phyloP scores from a whole-genome alignment of 2,888 invertebrate species.

The Pseudoips prasinana region DNA sequence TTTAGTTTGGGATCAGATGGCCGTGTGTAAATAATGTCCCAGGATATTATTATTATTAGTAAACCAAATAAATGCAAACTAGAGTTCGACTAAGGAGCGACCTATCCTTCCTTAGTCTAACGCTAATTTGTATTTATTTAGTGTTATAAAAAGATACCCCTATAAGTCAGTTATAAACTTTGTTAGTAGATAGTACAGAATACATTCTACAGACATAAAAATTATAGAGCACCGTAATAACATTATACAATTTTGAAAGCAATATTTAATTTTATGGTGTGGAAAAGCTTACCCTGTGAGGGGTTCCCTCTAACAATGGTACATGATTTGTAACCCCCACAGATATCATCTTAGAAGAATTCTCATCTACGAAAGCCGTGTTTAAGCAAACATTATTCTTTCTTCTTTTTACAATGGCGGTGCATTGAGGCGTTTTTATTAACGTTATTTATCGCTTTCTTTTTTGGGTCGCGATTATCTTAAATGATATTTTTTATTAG shows the following conservation, averaged over 20 bases:
- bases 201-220: too few relatives aligned
- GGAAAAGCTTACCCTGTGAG: slow-evolving; percentile 55
- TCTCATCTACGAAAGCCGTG: slow-evolving; percentile 35
- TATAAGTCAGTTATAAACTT: too few relatives aligned
- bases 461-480: slow-evolving; percentile 31
- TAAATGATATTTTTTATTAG: slow-evolving; percentile 32
- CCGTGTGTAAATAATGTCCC: too few relatives aligned
- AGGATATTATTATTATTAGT: too few relatives aligned
- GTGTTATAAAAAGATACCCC: too few relatives aligned
- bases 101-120: too few relatives aligned
- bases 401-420: slow-evolving; percentile 29
- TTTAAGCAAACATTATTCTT: slow-evolving; percentile 44
- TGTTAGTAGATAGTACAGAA: too few relatives aligned
- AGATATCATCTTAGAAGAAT: slow-evolving; percentile 52
- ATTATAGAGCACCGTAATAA: slow-evolving; percentile 34
- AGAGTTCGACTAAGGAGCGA: too few relatives aligned
- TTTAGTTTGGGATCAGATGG: too few relatives aligned
- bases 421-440: slow-evolving; percentile 43
- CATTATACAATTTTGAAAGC: slow-evolving; percentile 53
- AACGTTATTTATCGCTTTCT: slow-evolving; percentile 47
- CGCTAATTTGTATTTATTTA: too few relatives aligned
- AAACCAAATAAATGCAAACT: too few relatives aligned
- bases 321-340: slow-evolving; percentile 69
- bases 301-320: slow-evolving; percentile 58
- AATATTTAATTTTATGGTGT: slow-evolving; percentile 75